Evolutionary conservation across 2,113 vertebrate genomes (phyloP), one percentile per base, ranked within the genome.

Genomic region (Chionis minor): DNA sequence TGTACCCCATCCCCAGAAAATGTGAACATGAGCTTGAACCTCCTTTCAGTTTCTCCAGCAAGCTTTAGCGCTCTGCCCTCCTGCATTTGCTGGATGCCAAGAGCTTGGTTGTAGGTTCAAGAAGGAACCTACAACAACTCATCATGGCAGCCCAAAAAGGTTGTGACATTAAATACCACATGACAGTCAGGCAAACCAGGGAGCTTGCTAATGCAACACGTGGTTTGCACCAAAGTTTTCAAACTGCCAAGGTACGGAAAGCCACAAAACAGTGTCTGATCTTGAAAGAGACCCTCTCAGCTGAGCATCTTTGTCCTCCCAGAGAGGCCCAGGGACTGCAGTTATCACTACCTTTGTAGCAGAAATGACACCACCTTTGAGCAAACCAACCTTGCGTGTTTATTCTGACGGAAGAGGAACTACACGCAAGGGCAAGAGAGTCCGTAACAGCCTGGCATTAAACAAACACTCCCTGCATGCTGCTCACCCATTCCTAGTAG

Each of bases 21-120:
- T 1, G 4, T 9, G 24, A 44, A 28, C 28, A 12, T 2, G 3
- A 75, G 44, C 56, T 42, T 1, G 2, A 58, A 35, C 7, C 14
- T 71, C 11, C 27, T 59, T 75, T 27, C 11, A 0, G 2, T 35
- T 40, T 3, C 19, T 8, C 15, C 85, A 38, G 65, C 78, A 65
- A 54, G 5, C 40, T 94, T 59, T 14, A n/a, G 72, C 30, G 23
- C 30, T 55, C 80, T 56, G 80, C 28, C 40, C 33, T 58, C 6
- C 45, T 22, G 27, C 2, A 1, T 24, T 32, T 44, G 16, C 23
- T 32, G 67, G 51, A 55, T 27, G 45, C 28, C 23, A 47, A 75
- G 56, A 51, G 20, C 4, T 26, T n/a, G 42, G 23, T 1, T 65
- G 49, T 6, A 22, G 3, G 21, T 30, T 58, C 42, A 10, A 45